phyloP scores from a whole-genome alignment of 1,140 invertebrate species.

The Homarus americanus region DNA sequence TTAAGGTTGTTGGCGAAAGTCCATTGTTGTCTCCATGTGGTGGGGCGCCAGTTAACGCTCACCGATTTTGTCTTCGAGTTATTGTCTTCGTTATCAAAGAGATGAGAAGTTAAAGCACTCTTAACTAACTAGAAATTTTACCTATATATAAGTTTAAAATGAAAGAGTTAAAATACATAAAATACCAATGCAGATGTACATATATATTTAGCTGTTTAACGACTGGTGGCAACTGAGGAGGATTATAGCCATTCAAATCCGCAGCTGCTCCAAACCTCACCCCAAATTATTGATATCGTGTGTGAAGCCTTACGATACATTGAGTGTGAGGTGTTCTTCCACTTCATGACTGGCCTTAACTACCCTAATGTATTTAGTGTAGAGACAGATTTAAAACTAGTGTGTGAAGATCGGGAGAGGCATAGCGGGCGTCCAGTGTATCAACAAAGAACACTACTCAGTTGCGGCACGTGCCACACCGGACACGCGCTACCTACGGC shows the following conservation, averaged over 20 bases:
- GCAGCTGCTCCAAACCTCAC: constrained; percentile 41
- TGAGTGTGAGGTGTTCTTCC: too few relatives aligned
- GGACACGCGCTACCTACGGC: constrained; percentile 61
- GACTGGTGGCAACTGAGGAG: constrained; percentile 36
- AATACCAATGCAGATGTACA: too few relatives aligned
- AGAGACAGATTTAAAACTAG: background rate
- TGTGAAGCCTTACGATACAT: too few relatives aligned
- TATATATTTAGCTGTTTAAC: background rate
- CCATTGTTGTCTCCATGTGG: constrained; percentile 49
- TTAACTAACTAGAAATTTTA: too few relatives aligned
- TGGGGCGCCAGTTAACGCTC: too few relatives aligned
- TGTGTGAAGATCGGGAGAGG: background rate
- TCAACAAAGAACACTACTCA: constrained; percentile 51
- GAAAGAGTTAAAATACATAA: too few relatives aligned
- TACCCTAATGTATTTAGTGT: too few relatives aligned
- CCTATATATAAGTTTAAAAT: too few relatives aligned
- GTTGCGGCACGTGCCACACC: constrained; percentile 59
- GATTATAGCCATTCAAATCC: constrained; percentile 57
- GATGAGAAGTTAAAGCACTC: too few relatives aligned
- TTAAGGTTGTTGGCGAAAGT: constrained; percentile 42
- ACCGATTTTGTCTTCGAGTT: too few relatives aligned
- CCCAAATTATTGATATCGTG: background rate
- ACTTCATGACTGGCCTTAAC: too few relatives aligned
- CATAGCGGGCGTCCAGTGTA: background rate
- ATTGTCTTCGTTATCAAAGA: too few relatives aligned